These are phyloP conservation scores for Anser brachyrhynchus DNA, from an alignment of 2,113 vertebrate genomes.

Conservation along the genomic window DNA sequence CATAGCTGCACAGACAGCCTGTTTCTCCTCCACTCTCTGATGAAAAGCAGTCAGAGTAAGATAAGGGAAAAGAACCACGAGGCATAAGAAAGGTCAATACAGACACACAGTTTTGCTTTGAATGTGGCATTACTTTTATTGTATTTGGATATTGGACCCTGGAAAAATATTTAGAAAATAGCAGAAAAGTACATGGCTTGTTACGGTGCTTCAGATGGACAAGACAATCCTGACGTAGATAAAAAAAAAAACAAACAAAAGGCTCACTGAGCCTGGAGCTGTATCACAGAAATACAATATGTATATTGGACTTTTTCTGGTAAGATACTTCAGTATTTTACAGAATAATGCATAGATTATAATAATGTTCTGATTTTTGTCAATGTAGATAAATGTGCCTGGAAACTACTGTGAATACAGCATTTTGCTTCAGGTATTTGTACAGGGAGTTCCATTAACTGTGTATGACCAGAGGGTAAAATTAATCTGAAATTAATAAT, in stretches of 20 bases:
- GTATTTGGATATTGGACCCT: not conserved
- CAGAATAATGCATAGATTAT: not conserved
- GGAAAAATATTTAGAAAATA: not conserved
- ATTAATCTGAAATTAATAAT: constrained; percentile 65
- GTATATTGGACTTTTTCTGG: not conserved
- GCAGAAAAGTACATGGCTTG: not conserved
- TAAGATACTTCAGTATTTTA: not conserved
- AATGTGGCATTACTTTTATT: not conserved
- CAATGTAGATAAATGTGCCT: not conserved
- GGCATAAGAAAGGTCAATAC: not conserved
- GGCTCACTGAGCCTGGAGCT: not conserved
- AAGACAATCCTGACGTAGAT: not conserved
- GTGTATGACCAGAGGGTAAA: constrained; percentile 29
- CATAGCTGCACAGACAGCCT: not conserved
- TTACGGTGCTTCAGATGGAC: not conserved
- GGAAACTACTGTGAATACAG: not conserved
- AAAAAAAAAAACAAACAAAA: not conserved
- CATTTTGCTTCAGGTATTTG: constrained; percentile 10
- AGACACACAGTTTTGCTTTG: not conserved
- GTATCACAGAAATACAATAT: not conserved
- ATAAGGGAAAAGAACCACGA: not conserved
- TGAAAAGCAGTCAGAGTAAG: not conserved
- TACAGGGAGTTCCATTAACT: constrained; percentile 25
- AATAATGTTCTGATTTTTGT: not conserved
- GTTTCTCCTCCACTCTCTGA: not conserved